Evolutionary conservation across 2,113 vertebrate genomes (phyloP).

Genomic region (Opisthocomus hoazin): DNA sequence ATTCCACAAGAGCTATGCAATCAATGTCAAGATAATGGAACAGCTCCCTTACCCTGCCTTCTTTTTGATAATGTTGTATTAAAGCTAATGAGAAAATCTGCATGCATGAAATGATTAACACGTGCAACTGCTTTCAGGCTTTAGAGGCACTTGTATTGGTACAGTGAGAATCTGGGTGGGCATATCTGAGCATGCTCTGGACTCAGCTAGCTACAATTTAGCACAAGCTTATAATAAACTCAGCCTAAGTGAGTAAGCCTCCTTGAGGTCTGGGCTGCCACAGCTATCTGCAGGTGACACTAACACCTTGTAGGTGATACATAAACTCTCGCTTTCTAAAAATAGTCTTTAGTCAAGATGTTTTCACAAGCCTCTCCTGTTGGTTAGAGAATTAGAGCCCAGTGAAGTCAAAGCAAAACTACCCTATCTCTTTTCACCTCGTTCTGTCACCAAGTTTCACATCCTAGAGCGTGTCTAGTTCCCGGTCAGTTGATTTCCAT

Average conservation of each 20-base stretch:
- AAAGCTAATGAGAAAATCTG: neutral
- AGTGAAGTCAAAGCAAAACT: neutral
- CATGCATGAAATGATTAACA: neutral
- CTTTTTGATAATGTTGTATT: neutral
- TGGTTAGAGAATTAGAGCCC: neutral
- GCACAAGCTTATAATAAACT: neutral
- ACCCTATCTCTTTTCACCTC: neutral
- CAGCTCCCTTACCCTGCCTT: neutral
- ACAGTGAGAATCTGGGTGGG: neutral
- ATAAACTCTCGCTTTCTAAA: neutral
- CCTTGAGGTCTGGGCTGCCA: neutral
- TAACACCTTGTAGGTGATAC: neutral
- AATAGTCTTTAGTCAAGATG: neutral
- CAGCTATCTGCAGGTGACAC: neutral
- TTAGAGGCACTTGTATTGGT: rapidly evolving
- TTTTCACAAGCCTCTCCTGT: neutral
- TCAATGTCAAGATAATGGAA: neutral
- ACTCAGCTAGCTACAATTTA: neutral
- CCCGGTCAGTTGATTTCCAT: neutral
- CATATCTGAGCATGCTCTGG: neutral
- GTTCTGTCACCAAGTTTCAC: neutral
- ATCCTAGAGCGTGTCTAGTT: neutral
- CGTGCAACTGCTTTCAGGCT: neutral
- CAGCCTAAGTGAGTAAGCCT: neutral
- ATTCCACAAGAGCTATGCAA: neutral